A percentile compares a stretch with the other conserved stretches of the same genome.
Conservation (phyloP, 2,888 invertebrate species). For the Psococerastis gibbosa region DNA sequence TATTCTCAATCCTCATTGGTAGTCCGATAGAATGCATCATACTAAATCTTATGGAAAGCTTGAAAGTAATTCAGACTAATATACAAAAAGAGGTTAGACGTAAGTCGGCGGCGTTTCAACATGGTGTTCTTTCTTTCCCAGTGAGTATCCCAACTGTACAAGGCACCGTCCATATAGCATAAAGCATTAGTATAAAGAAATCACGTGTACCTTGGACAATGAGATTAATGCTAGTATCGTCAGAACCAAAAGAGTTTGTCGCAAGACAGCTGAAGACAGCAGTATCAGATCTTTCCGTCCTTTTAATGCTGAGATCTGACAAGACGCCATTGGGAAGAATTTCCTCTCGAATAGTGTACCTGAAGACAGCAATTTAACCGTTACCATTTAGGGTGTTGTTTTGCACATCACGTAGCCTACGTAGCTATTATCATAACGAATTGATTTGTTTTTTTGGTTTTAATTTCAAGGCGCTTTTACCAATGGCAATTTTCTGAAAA, state of each 20-base stretch:
- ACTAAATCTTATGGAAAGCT: no score
- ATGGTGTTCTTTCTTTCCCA: not conserved
- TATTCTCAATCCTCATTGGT: no score
- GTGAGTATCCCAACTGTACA: no score
- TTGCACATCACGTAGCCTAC: no score
- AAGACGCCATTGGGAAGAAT: slow-evolving; percentile 71
- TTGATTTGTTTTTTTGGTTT: no score
- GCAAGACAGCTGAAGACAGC: slow-evolving; percentile 83
- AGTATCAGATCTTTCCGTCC: slow-evolving; percentile 74
- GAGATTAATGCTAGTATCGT: slow-evolving; percentile 89
- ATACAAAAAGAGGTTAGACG: no score
- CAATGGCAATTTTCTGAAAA: no score
- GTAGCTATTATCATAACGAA: no score
- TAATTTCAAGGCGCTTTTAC: no score
- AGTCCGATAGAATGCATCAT: no score
- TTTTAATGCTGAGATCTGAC: slow-evolving; percentile 73
- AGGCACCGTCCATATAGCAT: not conserved
- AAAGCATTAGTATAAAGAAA: not conserved
- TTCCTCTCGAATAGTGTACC: slow-evolving; percentile 45
- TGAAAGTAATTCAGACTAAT: no score
- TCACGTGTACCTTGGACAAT: slow-evolving; percentile 81
- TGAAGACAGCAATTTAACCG: slow-evolving; percentile 17
- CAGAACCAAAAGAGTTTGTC: slow-evolving; percentile 83
- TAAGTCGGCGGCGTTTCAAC: not conserved
- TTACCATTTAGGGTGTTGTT: no score